Evolutionary conservation across 2,888 invertebrate species (phyloP), one percentile per base, ranked within the genome.

Genomic region (Cataglyphis cursor): DNA sequence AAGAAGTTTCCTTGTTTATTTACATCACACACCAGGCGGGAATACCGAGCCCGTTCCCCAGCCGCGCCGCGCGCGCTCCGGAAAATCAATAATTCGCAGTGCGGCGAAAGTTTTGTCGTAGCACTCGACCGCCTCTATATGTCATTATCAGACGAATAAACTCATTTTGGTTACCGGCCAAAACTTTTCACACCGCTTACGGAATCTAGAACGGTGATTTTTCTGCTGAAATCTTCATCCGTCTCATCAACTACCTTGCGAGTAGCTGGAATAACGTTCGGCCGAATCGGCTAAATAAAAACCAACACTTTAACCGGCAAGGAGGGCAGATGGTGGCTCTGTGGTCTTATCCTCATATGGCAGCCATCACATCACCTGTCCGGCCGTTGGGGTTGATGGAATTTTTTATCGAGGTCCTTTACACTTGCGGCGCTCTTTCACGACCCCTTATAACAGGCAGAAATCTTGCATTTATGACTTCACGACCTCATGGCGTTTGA

Each of bases 51-150:
- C 62, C 85, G 86, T 88, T 89, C 82, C 85, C 90, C 75, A 84
- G 84, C 18, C 18, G 18, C 18, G 18, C 75, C 18, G 48, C 75
- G 68, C 75, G 68, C 75, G 88, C 87, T 87, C 83, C 89, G 83
- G 92, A 94, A 94, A 94, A 95, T 95, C 95, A 95, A 95, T 95
- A 95, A 92, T 91, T 93, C 93, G 94, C 94, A 94, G 90, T 93
- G 94, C 94, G 92, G 95, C 91, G 92, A 93, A 94, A 94, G 92
- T 94, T 91, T 94, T 94, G 94, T 93, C 94, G 88, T 85, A 80
- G 59, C 81, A 73, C 64, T 35, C 64, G 80, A 62, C 75, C 18
- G 35, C 54, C 81, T 38, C 48, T 38, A 61, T 31, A 57, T 72
- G 41, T 61, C 78, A 59, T 68, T 70, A 31, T n/a, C 70, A 0